phyloP scores from a whole-genome alignment of 2,888 invertebrate species.

The Leistus spinibarbis region DNA sequence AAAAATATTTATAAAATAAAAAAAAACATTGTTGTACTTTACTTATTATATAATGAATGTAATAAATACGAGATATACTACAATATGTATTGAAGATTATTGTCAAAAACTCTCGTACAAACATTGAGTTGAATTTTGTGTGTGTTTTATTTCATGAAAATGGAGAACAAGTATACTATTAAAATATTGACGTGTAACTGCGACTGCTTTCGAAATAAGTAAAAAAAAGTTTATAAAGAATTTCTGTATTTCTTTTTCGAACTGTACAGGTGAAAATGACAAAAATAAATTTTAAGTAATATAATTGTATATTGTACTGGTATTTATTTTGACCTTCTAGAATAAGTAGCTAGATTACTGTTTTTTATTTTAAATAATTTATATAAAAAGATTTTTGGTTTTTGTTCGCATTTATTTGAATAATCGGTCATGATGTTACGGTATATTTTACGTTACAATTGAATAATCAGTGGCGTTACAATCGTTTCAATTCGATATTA shows the following conservation, averaged over 20 bases:
- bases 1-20: constrained; percentile 7
- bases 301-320: constrained; percentile 6
- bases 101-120: background rate
- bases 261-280: constrained; percentile 10
- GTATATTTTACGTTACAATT: constrained; percentile 5
- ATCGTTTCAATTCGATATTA: no score
- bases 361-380: background rate
- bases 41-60: constrained; percentile 25
- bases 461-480: constrained; percentile 4
- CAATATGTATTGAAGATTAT: constrained; percentile 1
- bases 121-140: background rate
- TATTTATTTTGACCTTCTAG: background rate
- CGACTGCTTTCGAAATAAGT: constrained; percentile 4
- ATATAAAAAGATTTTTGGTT: background rate
- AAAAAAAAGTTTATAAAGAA: background rate
- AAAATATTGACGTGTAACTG: background rate
- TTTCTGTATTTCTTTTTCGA: constrained; percentile 5
- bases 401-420: background rate
- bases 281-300: constrained; percentile 19
- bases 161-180: background rate
- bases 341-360: background rate
- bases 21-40: constrained; percentile 36
- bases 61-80: constrained; percentile 7
- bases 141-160: background rate
- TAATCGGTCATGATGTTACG: constrained; percentile 3